These are phyloP conservation scores for Otus sunia DNA, from an alignment of 2,113 vertebrate genomes.

Conservation along the genomic window DNA sequence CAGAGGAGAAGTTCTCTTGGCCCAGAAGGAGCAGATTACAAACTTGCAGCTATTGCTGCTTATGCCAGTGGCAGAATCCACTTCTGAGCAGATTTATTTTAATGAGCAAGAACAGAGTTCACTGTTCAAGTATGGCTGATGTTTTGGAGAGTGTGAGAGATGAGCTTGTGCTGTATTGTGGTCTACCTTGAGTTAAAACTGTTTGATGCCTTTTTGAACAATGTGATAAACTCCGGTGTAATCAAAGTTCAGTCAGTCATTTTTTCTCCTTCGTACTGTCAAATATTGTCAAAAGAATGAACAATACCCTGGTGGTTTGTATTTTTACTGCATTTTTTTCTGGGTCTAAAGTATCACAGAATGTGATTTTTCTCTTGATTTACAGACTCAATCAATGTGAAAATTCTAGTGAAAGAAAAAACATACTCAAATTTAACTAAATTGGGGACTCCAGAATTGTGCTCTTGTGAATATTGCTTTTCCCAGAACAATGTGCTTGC, in stretches of 20 bases:
- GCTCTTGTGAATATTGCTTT: neutral
- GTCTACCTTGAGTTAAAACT: neutral
- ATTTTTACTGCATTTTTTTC: neutral
- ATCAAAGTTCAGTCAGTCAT: neutral
- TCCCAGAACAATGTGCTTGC: neutral
- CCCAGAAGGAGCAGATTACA: neutral
- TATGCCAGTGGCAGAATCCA: neutral
- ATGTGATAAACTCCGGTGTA: neutral
- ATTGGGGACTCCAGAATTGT: neutral
- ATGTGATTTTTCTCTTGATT: neutral
- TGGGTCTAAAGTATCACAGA: neutral
- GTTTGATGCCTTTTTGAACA: slow-evolving; percentile 6
- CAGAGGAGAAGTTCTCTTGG: neutral
- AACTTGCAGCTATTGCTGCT: neutral
- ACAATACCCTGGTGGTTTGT: neutral
- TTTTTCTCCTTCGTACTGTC: neutral
- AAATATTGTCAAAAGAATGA: neutral
- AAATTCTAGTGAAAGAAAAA: neutral
- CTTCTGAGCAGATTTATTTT: neutral
- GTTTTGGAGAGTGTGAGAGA: neutral
- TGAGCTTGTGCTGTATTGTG: neutral
- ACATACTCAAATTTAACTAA: neutral
- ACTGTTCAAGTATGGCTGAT: neutral
- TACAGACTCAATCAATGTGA: neutral
- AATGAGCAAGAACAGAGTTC: neutral